Conservation (phyloP, 2,113 vertebrate species). For the Varanus salvator region DNA sequence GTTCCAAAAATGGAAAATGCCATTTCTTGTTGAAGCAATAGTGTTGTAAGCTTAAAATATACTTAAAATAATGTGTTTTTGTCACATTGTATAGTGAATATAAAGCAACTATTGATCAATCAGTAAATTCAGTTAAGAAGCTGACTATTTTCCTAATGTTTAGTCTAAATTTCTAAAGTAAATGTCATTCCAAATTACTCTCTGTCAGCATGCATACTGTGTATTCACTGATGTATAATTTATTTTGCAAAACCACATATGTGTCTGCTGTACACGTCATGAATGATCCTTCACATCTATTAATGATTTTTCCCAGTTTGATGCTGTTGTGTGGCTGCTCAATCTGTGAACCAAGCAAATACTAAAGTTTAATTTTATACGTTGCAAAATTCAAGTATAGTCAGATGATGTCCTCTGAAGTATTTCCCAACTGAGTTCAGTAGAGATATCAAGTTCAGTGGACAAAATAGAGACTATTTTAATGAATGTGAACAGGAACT, state of each 20-base stretch:
- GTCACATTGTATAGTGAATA: neutral
- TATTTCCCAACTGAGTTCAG: neutral
- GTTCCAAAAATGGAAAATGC: neutral
- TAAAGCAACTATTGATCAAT: neutral
- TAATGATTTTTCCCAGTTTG: neutral
- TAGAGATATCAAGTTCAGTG: neutral
- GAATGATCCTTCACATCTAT: neutral
- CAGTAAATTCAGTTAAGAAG: neutral
- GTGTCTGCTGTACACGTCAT: neutral
- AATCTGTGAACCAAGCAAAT: neutral
- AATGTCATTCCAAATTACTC: neutral
- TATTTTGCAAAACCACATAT: neutral
- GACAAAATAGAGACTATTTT: neutral
- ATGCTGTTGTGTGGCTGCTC: neutral
- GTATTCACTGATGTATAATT: neutral
- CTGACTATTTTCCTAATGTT: neutral
- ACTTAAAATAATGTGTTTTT: neutral
- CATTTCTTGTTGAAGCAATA: neutral
- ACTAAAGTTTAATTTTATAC: constrained; percentile 1
- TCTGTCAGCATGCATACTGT: neutral
- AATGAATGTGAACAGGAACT: neutral
- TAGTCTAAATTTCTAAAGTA: neutral
- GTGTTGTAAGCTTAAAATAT: neutral
- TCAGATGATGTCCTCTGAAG: neutral
- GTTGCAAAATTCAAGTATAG: neutral